These are phyloP conservation scores for Emmelina monodactyla DNA, from an alignment of 2,888 invertebrate species.

Conservation along the genomic window DNA sequence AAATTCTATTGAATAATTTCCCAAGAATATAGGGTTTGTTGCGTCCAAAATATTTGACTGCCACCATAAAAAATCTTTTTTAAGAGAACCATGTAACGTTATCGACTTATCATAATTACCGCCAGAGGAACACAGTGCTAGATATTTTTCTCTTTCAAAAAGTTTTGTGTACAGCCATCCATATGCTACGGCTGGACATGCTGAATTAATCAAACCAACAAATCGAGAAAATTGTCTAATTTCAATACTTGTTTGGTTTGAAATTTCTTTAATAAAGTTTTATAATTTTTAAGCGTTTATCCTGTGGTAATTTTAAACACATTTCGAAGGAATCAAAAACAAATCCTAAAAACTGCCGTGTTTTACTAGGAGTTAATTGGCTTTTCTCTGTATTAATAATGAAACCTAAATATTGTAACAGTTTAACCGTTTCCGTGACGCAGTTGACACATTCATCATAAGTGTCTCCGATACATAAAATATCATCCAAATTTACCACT, in stretches of 20 bases:
- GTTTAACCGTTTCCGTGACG: background rate
- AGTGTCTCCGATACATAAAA: background rate
- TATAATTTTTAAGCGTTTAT: too few species aligned
- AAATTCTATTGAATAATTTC: background rate
- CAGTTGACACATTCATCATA: background rate
- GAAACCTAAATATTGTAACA: background rate
- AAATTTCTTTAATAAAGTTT: too few species aligned
- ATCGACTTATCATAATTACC: background rate
- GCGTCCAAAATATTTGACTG: background rate
- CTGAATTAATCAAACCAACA: background rate
- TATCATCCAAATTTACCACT: background rate
- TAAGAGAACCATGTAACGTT: background rate
- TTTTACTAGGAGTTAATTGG: background rate
- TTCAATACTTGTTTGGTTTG: too few species aligned
- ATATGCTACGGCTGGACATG: background rate
- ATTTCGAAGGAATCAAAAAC: background rate
- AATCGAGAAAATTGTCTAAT: background rate
- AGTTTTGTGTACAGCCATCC: background rate
- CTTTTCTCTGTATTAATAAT: background rate
- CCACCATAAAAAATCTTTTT: background rate
- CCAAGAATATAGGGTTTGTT: background rate
- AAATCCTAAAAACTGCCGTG: background rate
- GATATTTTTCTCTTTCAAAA: background rate
- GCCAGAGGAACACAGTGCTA: background rate
- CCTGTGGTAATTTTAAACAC: background rate